Percentiles rank a stretch among this genome's conserved stretches.
phyloP scores from a whole-genome alignment of 2,888 invertebrate genomes.

The Scaptomyza parva region DNA sequence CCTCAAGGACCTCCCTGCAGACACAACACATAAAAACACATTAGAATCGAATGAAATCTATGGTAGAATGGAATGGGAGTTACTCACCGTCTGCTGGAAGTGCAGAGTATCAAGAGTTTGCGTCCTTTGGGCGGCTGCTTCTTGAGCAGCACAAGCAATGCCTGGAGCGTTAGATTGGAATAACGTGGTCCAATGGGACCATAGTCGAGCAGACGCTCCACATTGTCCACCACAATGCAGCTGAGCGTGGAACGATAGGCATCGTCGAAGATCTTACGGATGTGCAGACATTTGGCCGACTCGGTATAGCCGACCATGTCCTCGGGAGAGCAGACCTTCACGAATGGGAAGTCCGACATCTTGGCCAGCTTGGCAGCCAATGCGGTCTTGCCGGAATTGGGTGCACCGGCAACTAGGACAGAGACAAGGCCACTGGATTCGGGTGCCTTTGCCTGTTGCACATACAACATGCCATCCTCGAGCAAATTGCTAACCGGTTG shows the following conservation, averaged over 20 bases:
- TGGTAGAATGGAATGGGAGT: background rate
- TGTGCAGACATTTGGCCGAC: slow-evolving; percentile 96
- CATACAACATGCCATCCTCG: slow-evolving; percentile 95
- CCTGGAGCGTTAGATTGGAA: slow-evolving; percentile 98
- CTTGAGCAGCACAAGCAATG: slow-evolving; percentile 95
- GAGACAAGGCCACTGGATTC: slow-evolving; percentile 94
- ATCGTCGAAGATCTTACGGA: slow-evolving; percentile 99
- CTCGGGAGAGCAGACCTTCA: slow-evolving; percentile 97
- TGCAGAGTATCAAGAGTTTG: slow-evolving; percentile 96
- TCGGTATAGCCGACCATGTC: slow-evolving; percentile 99
- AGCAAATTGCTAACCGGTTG: slow-evolving; percentile 93
- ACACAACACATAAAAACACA: background rate
- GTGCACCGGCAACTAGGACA: slow-evolving; percentile 96
- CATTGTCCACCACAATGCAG: slow-evolving; percentile 98
- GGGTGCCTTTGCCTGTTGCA: slow-evolving; percentile 93
- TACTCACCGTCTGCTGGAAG: slow-evolving; percentile 93
- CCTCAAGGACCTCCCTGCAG: slow-evolving; percentile 94
- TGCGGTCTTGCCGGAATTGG: slow-evolving; percentile 98
- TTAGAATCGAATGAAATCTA: too few relatives aligned
- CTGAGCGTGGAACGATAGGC: slow-evolving; percentile 98
- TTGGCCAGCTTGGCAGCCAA: slow-evolving; percentile 98
- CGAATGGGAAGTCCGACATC: slow-evolving; percentile 98
- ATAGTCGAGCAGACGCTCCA: slow-evolving; percentile 98
- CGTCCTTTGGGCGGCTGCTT: slow-evolving; percentile 97
- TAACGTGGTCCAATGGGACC: slow-evolving; percentile 99